These are phyloP conservation scores for Phyllotis vaccarum DNA, from an alignment of 2,797 vertebrate genomes.

Conservation along the genomic window DNA sequence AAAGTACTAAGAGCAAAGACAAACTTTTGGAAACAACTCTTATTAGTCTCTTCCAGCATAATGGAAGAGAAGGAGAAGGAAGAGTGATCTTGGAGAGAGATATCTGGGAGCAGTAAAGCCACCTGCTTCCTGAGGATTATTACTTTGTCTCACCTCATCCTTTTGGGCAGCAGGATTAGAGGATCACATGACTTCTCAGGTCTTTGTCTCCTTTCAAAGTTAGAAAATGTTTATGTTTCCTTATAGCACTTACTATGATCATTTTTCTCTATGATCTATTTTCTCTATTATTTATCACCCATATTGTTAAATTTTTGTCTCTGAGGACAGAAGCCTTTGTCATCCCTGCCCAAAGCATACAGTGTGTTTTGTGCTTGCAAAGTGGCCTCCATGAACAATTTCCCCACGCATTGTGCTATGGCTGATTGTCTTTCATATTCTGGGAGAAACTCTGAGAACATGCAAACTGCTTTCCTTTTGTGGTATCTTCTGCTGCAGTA, in stretches of 20 bases:
- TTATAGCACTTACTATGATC: background rate
- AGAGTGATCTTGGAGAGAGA: background rate
- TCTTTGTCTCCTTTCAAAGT: background rate
- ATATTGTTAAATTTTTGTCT: background rate
- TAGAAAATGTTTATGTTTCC: background rate
- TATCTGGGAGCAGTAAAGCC: background rate
- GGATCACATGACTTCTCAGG: background rate
- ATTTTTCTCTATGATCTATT: background rate
- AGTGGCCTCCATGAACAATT: background rate
- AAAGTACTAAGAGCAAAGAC: constrained; percentile 49
- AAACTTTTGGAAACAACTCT: constrained; percentile 8
- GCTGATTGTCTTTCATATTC: background rate
- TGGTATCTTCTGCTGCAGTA: background rate
- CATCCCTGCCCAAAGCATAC: background rate
- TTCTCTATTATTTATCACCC: constrained; percentile 29
- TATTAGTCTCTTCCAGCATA: background rate
- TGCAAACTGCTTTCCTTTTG: background rate
- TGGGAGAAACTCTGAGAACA: background rate
- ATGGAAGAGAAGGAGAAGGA: background rate
- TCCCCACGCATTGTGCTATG: background rate
- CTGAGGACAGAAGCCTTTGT: background rate
- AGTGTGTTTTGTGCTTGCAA: background rate
- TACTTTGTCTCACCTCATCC: background rate
- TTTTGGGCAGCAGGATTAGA: constrained; percentile 6
- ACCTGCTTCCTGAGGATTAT: background rate